Percentiles rank a stretch among this genome's conserved stretches.
Conservation (phyloP, 2,888 invertebrate genomes). For the Agrotis segetum region DNA sequence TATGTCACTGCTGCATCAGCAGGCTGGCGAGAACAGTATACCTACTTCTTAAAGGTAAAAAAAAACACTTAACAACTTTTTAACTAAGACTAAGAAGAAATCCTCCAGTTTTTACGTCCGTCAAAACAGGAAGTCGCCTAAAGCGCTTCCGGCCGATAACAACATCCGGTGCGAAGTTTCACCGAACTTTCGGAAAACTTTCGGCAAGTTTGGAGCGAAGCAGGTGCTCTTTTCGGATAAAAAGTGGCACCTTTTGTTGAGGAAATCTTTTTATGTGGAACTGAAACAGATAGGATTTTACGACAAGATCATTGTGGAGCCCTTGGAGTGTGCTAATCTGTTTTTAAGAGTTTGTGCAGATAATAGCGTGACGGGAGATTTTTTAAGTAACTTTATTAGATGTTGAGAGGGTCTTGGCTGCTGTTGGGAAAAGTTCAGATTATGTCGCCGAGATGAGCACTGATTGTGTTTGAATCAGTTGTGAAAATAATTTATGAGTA, state of each 20-base stretch:
- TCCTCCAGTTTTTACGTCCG: constrained; percentile 76
- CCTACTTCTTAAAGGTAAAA: constrained; percentile 1
- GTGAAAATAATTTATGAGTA: constrained; percentile 13
- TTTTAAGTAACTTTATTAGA: constrained; percentile 63
- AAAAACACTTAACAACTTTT: constrained; percentile 53
- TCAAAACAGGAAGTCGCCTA: constrained; percentile 90
- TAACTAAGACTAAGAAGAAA: constrained; percentile 60
- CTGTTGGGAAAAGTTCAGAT: constrained; percentile 41
- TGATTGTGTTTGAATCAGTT: constrained; percentile 40
- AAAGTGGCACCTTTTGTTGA: constrained; percentile 84
- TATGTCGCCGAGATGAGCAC: constrained; percentile 22
- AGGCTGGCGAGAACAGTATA: no score
- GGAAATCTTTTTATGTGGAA: constrained; percentile 73
- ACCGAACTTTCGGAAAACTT: constrained; percentile 68
- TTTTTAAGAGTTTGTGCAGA: constrained; percentile 66
- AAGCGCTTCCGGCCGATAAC: constrained; percentile 91
- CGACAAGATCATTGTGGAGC: constrained; percentile 64
- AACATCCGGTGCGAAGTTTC: constrained; percentile 87
- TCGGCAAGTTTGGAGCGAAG: constrained; percentile 75
- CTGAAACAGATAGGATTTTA: constrained; percentile 73
- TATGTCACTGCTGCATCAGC: no score
- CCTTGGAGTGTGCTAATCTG: constrained; percentile 67
- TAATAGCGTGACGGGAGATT: constrained; percentile 64
- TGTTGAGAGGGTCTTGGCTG: constrained; percentile 38
- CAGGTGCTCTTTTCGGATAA: constrained; percentile 88